Evolutionary conservation across 2,113 vertebrate genomes (phyloP).

Genomic region (Petrocephalus microphthalmus): DNA sequence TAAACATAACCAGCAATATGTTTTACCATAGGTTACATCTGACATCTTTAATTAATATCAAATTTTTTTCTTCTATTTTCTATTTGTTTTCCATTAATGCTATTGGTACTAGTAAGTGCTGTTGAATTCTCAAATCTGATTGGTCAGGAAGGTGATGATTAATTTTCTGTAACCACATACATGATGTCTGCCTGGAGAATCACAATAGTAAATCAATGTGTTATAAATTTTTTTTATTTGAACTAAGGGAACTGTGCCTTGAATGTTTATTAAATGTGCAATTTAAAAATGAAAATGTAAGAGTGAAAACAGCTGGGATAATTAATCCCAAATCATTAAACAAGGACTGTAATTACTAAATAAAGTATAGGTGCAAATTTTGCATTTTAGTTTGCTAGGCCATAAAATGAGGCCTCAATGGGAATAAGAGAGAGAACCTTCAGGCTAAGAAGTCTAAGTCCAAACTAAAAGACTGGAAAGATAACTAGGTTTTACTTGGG

Average conservation of each 20-base stretch:
- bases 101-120: no score
- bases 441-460: not conserved
- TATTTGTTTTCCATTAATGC: not conserved
- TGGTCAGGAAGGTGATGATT: not conserved
- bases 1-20: no score
- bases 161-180: not conserved
- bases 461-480: not conserved
- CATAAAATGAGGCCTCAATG: not conserved
- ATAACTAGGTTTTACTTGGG: not conserved
- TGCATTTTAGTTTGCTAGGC: not conserved
- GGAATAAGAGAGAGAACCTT: not conserved
- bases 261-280: no score
- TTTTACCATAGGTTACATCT: no score
- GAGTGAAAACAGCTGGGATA: no score
- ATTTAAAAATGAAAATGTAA: no score
- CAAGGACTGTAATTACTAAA: not conserved
- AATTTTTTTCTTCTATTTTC: not conserved
- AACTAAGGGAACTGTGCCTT: no score
- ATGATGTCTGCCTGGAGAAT: no score
- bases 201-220: no score
- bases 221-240: no score
- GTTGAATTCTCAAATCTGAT: not conserved
- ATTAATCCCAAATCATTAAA: no score
- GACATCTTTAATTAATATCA: no score
- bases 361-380: not conserved